Conservation (phyloP, 2,113 vertebrate species). For the Fukomys damarensis region DNA sequence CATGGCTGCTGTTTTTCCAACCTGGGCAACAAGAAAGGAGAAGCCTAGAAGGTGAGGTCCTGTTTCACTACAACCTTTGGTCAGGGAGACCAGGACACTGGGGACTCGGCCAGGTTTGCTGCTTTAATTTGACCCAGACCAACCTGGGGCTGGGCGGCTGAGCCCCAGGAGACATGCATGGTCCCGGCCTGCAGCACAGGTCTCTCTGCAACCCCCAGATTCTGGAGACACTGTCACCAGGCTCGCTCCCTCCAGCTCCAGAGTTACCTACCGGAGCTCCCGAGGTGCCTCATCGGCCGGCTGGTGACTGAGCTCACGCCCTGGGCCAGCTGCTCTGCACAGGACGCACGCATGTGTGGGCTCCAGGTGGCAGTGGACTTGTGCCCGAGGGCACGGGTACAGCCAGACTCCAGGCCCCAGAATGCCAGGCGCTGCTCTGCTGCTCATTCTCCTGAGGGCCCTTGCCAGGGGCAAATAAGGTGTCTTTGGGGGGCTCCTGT, state of each 20-base stretch:
- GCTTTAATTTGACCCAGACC: background rate
- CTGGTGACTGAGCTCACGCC: background rate
- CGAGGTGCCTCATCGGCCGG: background rate
- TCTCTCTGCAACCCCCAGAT: background rate
- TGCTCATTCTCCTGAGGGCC: background rate
- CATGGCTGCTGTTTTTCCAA: background rate
- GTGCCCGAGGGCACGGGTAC: background rate
- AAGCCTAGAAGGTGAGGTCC: background rate
- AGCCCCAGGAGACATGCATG: rapidly evolving
- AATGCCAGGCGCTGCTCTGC: rapidly evolving
- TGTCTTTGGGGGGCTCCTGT: background rate
- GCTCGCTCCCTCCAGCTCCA: background rate
- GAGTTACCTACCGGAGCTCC: too few relatives aligned
- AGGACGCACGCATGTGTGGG: rapidly evolving
- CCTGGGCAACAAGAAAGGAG: background rate
- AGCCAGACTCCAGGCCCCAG: background rate
- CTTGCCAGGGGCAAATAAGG: background rate
- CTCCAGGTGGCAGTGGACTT: background rate
- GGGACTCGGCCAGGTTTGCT: background rate
- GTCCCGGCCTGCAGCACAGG: background rate
- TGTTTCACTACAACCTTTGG: background rate
- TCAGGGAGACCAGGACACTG: background rate
- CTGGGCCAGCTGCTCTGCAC: background rate
- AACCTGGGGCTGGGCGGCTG: background rate
- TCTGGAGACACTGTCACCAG: background rate